Base-by-base conservation (phyloP, 2,797 vertebrate genomes). In the Pachyuromys duprasi region DNA sequence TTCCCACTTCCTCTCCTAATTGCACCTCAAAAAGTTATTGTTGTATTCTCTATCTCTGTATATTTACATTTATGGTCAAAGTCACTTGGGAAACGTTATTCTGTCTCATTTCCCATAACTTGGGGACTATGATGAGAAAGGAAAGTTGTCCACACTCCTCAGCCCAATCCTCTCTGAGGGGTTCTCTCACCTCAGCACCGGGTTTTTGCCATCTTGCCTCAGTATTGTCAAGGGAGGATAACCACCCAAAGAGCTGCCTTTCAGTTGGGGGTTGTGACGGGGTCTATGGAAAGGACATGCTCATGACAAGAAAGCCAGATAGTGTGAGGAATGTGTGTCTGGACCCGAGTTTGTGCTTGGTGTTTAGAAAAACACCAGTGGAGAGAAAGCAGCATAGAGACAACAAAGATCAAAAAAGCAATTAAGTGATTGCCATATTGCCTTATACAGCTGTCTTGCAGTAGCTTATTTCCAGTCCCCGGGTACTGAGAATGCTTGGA, bases 251-350 rank as follows among this genome's bases (percentile, higher is more conserved):
- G 39, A 69, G 60, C 7, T 60, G 70, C 78, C 82, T 86, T 63
- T 49, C 31, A 12, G 18, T 55, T 62, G 81, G 18, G 18, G 67
- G 53, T 24, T 15, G 33, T 5, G 22, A 57, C 80, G 72, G 28
- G 57, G n/a, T 60, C 81, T 53, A 36, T 81, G 33, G 76, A 76
- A 89, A 49, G n/a, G 31, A 79, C 28, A 33, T 13, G 22, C 45
- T 82, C 45, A 81, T 53, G 17, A n/a, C 55, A 26, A 96, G 78
- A 95, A 93, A 53, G n/a, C n/a, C n/a, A n/a, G n/a, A 65, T 42
- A 55, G 60, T 92, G 78, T 69, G 93, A 65, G n/a, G 53, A 26
- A 88, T 60, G 5, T 74, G 15, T 81, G 60, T 18, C 55, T 78
- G 45, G 33, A 57, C 26, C 13, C 26, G 72, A 15, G 42, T 65